A percentile compares a stretch with the other conserved stretches of the same genome.
These are phyloP conservation scores for Campoplex nolae DNA, from an alignment of 2,888 invertebrate species.

Conservation along the genomic window DNA sequence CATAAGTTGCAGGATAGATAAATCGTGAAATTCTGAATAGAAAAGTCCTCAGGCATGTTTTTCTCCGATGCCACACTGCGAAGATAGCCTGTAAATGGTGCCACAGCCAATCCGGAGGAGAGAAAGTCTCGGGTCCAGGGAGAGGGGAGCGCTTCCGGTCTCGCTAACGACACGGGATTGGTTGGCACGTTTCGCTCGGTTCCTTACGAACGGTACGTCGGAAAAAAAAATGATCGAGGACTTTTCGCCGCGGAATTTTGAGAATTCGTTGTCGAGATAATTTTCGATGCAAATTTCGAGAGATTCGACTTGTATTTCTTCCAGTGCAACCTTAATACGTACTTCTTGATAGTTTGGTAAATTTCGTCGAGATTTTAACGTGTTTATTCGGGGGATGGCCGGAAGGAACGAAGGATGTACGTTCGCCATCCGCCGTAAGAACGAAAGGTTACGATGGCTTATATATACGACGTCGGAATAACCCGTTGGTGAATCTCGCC, in stretches of 20 bases:
- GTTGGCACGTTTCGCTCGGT: not conserved
- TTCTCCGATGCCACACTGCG: not conserved
- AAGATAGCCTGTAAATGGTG: not conserved
- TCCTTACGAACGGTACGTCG: not conserved
- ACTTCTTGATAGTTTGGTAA: not conserved
- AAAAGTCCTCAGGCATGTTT: not conserved
- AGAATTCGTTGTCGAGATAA: not conserved
- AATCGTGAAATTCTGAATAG: not conserved
- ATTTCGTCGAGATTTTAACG: conserved; percentile 3
- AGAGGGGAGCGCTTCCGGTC: not conserved
- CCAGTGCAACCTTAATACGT: not conserved
- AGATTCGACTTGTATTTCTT: too few species aligned
- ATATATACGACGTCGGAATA: not conserved
- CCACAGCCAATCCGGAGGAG: not conserved
- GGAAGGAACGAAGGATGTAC: conserved; percentile 23
- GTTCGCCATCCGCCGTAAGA: not conserved
- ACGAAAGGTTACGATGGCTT: conserved; percentile 10
- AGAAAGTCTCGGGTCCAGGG: not conserved
- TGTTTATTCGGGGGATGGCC: conserved; percentile 25
- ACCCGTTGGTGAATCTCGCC: conserved; percentile 39
- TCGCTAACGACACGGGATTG: not conserved
- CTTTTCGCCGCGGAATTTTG: not conserved
- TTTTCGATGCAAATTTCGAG: not conserved
- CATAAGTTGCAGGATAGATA: not conserved
- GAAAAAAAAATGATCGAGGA: not conserved